Evolutionary conservation across 2,113 vertebrate species (phyloP).

Genomic region (Gobiocypris rarus): DNA sequence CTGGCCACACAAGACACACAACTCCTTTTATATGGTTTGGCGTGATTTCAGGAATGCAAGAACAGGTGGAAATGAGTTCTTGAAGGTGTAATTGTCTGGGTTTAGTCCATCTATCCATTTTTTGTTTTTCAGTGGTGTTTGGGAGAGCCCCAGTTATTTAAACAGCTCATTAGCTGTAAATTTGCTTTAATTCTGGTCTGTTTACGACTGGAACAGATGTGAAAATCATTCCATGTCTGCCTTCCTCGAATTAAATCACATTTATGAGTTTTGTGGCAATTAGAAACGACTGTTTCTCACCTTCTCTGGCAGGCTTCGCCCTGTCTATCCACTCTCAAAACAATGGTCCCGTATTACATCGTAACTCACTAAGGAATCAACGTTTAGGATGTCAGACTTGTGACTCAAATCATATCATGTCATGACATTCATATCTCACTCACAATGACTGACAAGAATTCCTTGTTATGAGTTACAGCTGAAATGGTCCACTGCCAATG

Average conservation of each 20-base stretch:
- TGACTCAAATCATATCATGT: slow-evolving; percentile 14
- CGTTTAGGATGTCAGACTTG: neutral
- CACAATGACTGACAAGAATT: neutral
- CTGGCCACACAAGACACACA: slow-evolving; percentile 52
- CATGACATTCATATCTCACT: slow-evolving; percentile 11
- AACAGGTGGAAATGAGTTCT: slow-evolving; percentile 74
- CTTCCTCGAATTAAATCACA: slow-evolving; percentile 41
- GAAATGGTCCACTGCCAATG: slow-evolving; percentile 33
- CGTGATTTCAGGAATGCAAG: slow-evolving; percentile 65
- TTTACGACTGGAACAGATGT: slow-evolving; percentile 65
- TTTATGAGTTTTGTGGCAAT: slow-evolving; percentile 53
- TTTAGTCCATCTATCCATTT: slow-evolving; percentile 61
- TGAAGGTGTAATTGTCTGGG: slow-evolving; percentile 68
- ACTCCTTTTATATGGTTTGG: slow-evolving; percentile 68
- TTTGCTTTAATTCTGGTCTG: slow-evolving; percentile 57
- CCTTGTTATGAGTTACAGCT: slow-evolving; percentile 9
- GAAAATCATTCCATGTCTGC: slow-evolving; percentile 58
- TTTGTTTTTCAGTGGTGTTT: slow-evolving; percentile 50
- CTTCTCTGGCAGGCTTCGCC: neutral
- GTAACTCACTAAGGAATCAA: neutral
- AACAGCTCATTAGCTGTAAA: slow-evolving; percentile 63
- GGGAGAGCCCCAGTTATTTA: slow-evolving; percentile 63
- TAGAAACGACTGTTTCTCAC: slow-evolving; percentile 32
- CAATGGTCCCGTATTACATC: slow-evolving; percentile 21
- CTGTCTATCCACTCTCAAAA: slow-evolving; percentile 29